Percentiles rank a stretch among this genome's conserved stretches.
phyloP scores from a whole-genome alignment of 2,888 invertebrate genomes.

The Noctua janthe region DNA sequence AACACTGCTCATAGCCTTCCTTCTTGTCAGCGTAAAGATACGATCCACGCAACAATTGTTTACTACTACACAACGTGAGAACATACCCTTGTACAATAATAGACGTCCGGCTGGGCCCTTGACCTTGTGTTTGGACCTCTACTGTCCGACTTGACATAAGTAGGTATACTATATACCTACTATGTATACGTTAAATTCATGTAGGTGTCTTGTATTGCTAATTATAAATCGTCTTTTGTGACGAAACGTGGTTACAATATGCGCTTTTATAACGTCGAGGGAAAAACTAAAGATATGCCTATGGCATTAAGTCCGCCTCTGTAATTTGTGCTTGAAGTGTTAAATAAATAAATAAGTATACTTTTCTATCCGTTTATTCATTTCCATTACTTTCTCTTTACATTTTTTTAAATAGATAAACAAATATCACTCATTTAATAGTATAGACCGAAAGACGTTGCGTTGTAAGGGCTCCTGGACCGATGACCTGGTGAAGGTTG shows the following conservation, averaged over 20 bases:
- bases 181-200: not conserved
- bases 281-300: not conserved
- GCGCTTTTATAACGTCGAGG: not conserved
- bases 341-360: no score
- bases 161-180: not conserved
- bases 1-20: not conserved
- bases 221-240: not conserved
- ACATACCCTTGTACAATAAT: slow-evolving; percentile 19
- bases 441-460: no score
- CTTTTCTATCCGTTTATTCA: not conserved
- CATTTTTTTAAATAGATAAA: not conserved
- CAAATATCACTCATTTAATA: no score
- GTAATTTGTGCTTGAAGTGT: no score
- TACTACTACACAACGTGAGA: slow-evolving; percentile 21
- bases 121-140: slow-evolving; percentile 23
- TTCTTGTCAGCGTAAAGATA: not conserved
- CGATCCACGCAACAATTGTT: slow-evolving; percentile 27
- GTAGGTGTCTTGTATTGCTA: not conserved
- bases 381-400: not conserved
- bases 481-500: no score
- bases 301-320: no score
- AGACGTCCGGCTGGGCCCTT: slow-evolving; percentile 39
- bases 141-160: slow-evolving; percentile 13
- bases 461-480: no score
- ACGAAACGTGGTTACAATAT: not conserved